phyloP scores from a whole-genome alignment of 2,888 invertebrate species.

The Ochropleura leucogaster region DNA sequence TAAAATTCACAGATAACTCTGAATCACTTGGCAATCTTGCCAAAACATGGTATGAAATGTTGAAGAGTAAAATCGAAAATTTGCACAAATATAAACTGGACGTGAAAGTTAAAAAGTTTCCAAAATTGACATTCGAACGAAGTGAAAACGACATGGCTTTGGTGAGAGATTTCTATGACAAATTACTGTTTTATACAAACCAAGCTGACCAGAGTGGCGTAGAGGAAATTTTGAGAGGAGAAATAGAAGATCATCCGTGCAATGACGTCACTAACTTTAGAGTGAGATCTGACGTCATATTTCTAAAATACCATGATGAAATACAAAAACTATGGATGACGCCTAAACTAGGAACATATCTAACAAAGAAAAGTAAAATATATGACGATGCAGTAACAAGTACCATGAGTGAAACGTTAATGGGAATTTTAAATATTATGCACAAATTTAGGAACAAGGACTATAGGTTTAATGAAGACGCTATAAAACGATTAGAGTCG shows the following conservation, averaged over 20 bases:
- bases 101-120: slow-evolving; percentile 35
- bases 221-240: slow-evolving; percentile 21
- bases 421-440: slow-evolving; percentile 15
- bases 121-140: background rate
- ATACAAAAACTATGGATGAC: slow-evolving; percentile 54
- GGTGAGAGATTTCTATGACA: slow-evolving; percentile 34
- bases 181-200: slow-evolving; percentile 45
- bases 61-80: slow-evolving; percentile 30
- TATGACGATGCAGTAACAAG: slow-evolving; percentile 17
- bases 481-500: background rate
- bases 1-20: slow-evolving; percentile 17
- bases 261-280: slow-evolving; percentile 10
- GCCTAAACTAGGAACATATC: slow-evolving; percentile 23
- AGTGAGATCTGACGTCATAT: slow-evolving; percentile 34
- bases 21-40: slow-evolving; percentile 23
- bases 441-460: background rate
- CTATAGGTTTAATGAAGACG: slow-evolving; percentile 11
- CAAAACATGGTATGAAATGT: slow-evolving; percentile 18
- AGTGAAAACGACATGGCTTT: slow-evolving; percentile 18
- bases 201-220: slow-evolving; percentile 42
- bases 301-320: slow-evolving; percentile 42
- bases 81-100: slow-evolving; percentile 32
- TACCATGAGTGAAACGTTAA: slow-evolving; percentile 26
- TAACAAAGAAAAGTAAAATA: slow-evolving; percentile 31
- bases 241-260: slow-evolving; percentile 27